Percentiles rank a stretch among this genome's conserved stretches.
These are phyloP conservation scores for Rhegmatorhina hoffmannsi DNA, from an alignment of 2,113 vertebrate genomes.

Conservation along the genomic window DNA sequence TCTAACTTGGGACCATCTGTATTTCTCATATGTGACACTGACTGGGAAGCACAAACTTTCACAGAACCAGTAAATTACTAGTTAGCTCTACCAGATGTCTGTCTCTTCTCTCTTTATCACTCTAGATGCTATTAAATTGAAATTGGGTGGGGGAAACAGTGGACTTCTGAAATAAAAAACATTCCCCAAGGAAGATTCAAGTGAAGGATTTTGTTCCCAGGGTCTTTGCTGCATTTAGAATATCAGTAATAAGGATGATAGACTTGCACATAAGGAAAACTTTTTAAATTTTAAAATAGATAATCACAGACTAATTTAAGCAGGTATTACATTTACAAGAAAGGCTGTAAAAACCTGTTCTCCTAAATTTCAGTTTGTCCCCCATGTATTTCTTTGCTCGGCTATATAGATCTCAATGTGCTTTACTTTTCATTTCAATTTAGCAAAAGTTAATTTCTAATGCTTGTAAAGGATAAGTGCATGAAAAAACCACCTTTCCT, in stretches of 20 bases:
- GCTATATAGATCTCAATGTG: background rate
- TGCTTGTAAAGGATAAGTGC: background rate
- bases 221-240: background rate
- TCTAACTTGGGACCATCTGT: slow-evolving; percentile 37
- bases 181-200: slow-evolving; percentile 20
- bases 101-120: slow-evolving; percentile 45
- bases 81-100: slow-evolving; percentile 61
- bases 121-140: slow-evolving; percentile 29
- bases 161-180: background rate
- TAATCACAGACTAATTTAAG: slow-evolving; percentile 5
- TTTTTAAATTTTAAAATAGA: background rate
- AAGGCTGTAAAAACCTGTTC: background rate
- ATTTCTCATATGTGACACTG: slow-evolving; percentile 49
- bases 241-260: background rate
- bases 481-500: background rate
- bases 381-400: slow-evolving; percentile 4
- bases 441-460: slow-evolving; percentile 18
- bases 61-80: slow-evolving; percentile 45
- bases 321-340: slow-evolving; percentile 7
- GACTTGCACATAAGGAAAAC: background rate
- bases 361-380: slow-evolving; percentile 28
- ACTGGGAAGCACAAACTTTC: slow-evolving; percentile 59
- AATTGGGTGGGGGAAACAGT: background rate
- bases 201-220: slow-evolving; percentile 19
- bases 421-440: background rate